A percentile compares a stretch with the other conserved stretches of the same genome.
These are phyloP conservation scores for Falcaria lacertinaria DNA, from an alignment of 2,888 invertebrate species.

Conservation along the genomic window DNA sequence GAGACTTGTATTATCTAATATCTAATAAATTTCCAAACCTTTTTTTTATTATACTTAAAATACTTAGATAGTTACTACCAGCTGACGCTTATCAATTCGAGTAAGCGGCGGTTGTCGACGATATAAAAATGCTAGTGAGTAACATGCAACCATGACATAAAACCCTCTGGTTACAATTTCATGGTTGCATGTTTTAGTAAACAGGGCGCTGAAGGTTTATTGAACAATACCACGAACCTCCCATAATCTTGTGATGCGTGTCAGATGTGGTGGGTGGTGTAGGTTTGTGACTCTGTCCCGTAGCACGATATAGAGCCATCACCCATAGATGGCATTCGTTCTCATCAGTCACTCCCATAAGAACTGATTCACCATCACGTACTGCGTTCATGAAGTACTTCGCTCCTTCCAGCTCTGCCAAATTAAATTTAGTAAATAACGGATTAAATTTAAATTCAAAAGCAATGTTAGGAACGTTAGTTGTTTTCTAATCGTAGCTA, in stretches of 20 bases:
- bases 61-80: no score
- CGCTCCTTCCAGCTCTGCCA: slow-evolving; percentile 92
- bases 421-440: no score
- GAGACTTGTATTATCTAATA: no score
- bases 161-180: no score
- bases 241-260: slow-evolving; percentile 87
- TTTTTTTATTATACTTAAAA: no score
- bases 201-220: no score
- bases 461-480: background rate
- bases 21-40: no score
- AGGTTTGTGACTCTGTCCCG: slow-evolving; percentile 99
- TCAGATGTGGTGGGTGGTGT: slow-evolving; percentile 93
- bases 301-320: slow-evolving; percentile 99
- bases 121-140: no score
- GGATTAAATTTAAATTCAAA: no score
- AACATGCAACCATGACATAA: no score
- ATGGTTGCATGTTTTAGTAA: background rate
- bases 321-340: slow-evolving; percentile 99
- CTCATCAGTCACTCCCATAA: slow-evolving; percentile 97
- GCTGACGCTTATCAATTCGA: no score
- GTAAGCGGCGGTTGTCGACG: no score
- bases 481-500: slow-evolving; percentile 17
- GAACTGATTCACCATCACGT: slow-evolving; percentile 97
- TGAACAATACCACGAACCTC: slow-evolving; percentile 80
- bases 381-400: slow-evolving; percentile 99